These are phyloP conservation scores for Napeogenes sylphis DNA, from an alignment of 2,888 invertebrate genomes.

Conservation along the genomic window DNA sequence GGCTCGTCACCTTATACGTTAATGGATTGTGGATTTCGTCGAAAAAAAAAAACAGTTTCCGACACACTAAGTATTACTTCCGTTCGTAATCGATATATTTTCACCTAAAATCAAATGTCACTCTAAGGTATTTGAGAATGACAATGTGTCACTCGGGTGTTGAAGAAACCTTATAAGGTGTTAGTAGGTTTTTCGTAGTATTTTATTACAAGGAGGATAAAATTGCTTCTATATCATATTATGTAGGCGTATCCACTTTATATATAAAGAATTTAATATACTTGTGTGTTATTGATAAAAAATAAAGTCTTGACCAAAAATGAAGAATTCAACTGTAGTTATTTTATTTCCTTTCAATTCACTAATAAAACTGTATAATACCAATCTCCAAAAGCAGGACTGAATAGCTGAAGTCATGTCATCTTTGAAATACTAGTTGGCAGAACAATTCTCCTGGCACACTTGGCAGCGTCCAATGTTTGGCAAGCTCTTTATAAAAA, in stretches of 20 bases:
- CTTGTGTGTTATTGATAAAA: too few species aligned
- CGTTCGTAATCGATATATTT: constrained; percentile 70
- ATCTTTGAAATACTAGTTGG: constrained; percentile 47
- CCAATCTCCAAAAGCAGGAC: constrained; percentile 12
- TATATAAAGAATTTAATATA: too few species aligned
- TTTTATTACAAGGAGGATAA: constrained; percentile 16
- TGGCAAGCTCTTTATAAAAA: constrained; percentile 31
- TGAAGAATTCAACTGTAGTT: neutral
- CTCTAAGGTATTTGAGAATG: constrained; percentile 49
- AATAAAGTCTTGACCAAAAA: neutral
- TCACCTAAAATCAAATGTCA: constrained; percentile 64
- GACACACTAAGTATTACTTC: constrained; percentile 69
- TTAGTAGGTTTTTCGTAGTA: constrained; percentile 12
- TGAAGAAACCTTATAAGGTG: constrained; percentile 45
- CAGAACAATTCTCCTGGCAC: constrained; percentile 48
- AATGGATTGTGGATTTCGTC: constrained; percentile 60
- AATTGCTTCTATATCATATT: constrained; percentile 11
- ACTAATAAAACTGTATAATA: neutral
- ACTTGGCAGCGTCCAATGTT: constrained; percentile 43
- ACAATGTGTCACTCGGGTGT: constrained; percentile 41
- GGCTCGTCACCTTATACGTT: constrained; percentile 59
- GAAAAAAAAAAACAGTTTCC: constrained; percentile 71
- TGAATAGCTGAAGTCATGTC: constrained; percentile 19
- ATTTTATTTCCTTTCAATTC: neutral
- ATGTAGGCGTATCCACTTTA: neutral